Conservation (phyloP, 2,113 vertebrate species). For the Todiramphus saurophagus region DNA sequence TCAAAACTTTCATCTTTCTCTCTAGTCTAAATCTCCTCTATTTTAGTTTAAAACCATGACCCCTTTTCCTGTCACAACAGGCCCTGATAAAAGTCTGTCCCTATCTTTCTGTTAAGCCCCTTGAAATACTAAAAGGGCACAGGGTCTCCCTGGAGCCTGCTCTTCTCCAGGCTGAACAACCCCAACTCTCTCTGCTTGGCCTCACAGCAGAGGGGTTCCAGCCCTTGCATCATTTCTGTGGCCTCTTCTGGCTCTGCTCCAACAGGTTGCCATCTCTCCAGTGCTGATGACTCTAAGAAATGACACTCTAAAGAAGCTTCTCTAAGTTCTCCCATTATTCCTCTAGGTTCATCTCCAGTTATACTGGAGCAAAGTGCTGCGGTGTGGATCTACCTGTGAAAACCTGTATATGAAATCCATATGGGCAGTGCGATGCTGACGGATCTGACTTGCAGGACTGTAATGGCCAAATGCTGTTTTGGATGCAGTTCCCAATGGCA, state of each 20-base stretch:
- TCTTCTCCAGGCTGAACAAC: no score
- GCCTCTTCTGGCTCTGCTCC: no score
- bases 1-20: no score
- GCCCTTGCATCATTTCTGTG: no score
- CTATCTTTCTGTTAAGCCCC: not conserved
- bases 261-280: no score
- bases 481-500: not conserved
- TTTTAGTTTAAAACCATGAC: no score
- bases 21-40: no score
- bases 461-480: not conserved
- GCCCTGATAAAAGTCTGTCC: not conserved
- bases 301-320: not conserved
- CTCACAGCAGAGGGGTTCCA: no score
- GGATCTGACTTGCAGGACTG: not conserved
- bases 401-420: not conserved
- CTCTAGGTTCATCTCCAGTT: not conserved
- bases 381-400: not conserved
- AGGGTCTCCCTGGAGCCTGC: no score
- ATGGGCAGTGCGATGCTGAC: fast-evolving
- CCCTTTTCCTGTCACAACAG: no score
- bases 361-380: not conserved
- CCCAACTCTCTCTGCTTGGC: no score
- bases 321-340: not conserved
- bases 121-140: no score
- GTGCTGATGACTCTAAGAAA: not conserved